These are phyloP conservation scores for Atta colombica DNA, from an alignment of 1,140 invertebrate species.

Conservation along the genomic window DNA sequence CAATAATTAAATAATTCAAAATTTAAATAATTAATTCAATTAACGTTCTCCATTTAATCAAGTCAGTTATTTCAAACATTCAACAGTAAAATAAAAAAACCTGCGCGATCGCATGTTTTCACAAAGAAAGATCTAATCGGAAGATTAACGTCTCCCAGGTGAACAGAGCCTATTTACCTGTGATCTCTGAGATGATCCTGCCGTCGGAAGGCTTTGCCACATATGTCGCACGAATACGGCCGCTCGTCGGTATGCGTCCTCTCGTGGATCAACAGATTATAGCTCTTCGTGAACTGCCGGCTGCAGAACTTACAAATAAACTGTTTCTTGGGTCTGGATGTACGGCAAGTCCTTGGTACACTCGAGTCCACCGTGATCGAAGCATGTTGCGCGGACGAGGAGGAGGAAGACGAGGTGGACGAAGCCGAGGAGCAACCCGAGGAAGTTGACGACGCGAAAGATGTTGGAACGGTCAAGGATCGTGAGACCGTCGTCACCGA, in stretches of 20 bases:
- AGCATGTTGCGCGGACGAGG: slow-evolving; percentile 79
- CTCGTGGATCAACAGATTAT: slow-evolving; percentile 99
- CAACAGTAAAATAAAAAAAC: background rate
- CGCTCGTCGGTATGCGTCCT: slow-evolving; percentile 99
- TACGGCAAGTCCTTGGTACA: slow-evolving; percentile 84
- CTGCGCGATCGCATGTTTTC: background rate
- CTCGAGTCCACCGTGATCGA: slow-evolving; percentile 80
- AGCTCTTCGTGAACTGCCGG: slow-evolving; percentile 98
- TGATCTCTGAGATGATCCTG: slow-evolving; percentile 98
- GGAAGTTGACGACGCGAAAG: slow-evolving; percentile 60
- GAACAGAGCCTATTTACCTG: slow-evolving; percentile 87
- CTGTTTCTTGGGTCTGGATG: slow-evolving; percentile 89
- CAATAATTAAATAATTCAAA: background rate
- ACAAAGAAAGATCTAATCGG: background rate
- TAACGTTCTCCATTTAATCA: background rate
- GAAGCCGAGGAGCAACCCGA: slow-evolving; percentile 64
- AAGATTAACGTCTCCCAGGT: background rate
- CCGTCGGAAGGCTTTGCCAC: slow-evolving; percentile 95
- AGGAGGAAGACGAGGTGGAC: slow-evolving; percentile 58
- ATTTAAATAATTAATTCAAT: slow-evolving; percentile 1
- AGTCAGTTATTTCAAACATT: background rate
- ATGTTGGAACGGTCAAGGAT: slow-evolving; percentile 20
- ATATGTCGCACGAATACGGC: slow-evolving; percentile 99
- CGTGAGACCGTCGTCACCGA: slow-evolving; percentile 55
- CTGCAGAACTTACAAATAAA: slow-evolving; percentile 98